Percentiles rank a stretch among this genome's conserved stretches.
Evolutionary conservation across 2,113 vertebrate species (phyloP).

Genomic region (Brachionichthys hirsutus): DNA sequence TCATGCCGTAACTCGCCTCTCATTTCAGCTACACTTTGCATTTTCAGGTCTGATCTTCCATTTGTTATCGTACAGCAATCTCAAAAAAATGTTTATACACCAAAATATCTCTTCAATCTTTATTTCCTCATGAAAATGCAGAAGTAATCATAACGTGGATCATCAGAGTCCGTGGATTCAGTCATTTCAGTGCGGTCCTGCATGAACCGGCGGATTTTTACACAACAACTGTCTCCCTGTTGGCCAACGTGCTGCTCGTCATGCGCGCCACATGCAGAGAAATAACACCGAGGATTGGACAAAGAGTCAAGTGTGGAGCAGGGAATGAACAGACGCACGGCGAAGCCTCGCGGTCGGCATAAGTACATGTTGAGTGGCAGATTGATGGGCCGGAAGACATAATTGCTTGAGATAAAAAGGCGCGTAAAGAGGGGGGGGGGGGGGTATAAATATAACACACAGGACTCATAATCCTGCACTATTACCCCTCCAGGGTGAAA

Average conservation of each 20-base stretch:
- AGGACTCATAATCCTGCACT: constrained; percentile 61
- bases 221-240: no score
- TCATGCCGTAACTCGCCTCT: no score
- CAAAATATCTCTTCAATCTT: no score
- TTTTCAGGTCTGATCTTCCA: no score
- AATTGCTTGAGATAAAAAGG: constrained; percentile 62
- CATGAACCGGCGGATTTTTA: no score
- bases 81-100: no score
- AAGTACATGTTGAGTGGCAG: constrained; percentile 61
- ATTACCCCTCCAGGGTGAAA: constrained; percentile 56
- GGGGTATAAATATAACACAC: constrained; percentile 59
- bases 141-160: no score
- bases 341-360: constrained; percentile 25
- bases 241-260: constrained; percentile 2
- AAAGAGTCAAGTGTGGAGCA: constrained; percentile 41
- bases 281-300: constrained; percentile 39
- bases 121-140: no score
- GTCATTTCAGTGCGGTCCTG: no score
- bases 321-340: constrained; percentile 27
- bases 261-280: neutral
- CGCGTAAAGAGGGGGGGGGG: constrained; percentile 33
- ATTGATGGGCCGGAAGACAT: constrained; percentile 60
- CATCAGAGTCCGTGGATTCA: no score
- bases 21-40: no score
- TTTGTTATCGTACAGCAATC: no score